Evolutionary conservation across 2,113 vertebrate species (phyloP).

Genomic region (Aviceda subcristata): DNA sequence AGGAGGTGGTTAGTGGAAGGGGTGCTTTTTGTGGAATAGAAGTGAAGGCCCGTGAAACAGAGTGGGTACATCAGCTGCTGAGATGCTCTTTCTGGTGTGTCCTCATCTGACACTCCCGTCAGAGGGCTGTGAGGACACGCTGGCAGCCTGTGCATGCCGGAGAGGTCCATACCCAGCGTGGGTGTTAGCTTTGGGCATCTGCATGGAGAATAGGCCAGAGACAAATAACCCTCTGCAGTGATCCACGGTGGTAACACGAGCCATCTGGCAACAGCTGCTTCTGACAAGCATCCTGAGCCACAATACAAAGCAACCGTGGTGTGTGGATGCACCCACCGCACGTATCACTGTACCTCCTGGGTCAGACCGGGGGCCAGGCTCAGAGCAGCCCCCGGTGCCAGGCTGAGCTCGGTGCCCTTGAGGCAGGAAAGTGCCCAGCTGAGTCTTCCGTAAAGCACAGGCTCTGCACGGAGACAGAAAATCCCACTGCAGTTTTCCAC

Average conservation of each 20-base stretch:
- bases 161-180: rapidly evolving
- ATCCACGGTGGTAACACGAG: background rate
- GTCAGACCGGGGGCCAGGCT: background rate
- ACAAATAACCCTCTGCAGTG: background rate
- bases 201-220: background rate
- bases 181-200: background rate
- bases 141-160: background rate
- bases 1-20: background rate
- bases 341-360: background rate
- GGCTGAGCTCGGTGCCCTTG: background rate
- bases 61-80: background rate
- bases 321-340: background rate
- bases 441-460: background rate
- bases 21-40: background rate
- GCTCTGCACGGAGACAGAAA: background rate
- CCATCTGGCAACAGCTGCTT: background rate
- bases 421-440: background rate
- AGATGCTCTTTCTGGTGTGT: background rate
- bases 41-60: background rate
- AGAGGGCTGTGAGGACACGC: background rate
- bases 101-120: background rate
- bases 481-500: background rate
- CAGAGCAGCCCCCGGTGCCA: background rate
- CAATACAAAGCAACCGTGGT: background rate
- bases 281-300: background rate